Base-by-base conservation (phyloP, 2,113 vertebrate genomes). In the Macquaria ambigua region DNA sequence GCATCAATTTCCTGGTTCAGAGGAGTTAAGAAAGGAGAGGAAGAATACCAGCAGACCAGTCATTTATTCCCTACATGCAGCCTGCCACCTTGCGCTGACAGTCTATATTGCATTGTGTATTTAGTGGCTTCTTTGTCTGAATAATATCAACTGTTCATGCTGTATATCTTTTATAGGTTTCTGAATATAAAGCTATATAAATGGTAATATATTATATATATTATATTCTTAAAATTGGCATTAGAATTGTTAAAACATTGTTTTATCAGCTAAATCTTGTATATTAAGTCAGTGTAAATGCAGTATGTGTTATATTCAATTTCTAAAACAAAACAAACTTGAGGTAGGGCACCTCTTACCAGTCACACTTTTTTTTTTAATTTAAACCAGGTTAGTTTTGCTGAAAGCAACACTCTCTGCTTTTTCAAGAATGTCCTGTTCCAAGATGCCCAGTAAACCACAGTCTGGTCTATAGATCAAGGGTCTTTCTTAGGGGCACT, bases 1-100 rank as follows among this genome's bases (percentile, higher is more conserved):
- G 10, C n/a, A 25, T 50, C 5, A 5, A 3, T 58, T 25, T 58
- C 18, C 16, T 28, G 5, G 28, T 37, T 3, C 21, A 64, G 21
- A 21, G 8, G 23, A 37, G 20, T 6, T 46, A 6, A 71, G 37
- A 37, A 37, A 39, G 16, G 1, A 25, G 10, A 43, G 8, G 20
- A 46, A 28, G 16, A 25, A 8, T 7, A 34, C 6, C 52, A 41
- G 18, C 2, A 41, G 63, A 55, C 18, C 10, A 5, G 1, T 59
- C 52, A 62, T 28, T 2, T 28, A 50, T 79, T 74, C 61, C 43
- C 34, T 71, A 37, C 0, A 18, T 53, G 3, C 8, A 85, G 61
- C 1, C 91, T 90, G 82, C 84, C 93, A 87, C 56, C 91, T 83
- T 71, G 90, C 89, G 93, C 5, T 76, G 2, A 88, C 0, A 69